A percentile compares a stretch with the other conserved stretches of the same genome.
Conservation (phyloP, 2,888 invertebrate genomes). For the Hyposoter didymator region DNA sequence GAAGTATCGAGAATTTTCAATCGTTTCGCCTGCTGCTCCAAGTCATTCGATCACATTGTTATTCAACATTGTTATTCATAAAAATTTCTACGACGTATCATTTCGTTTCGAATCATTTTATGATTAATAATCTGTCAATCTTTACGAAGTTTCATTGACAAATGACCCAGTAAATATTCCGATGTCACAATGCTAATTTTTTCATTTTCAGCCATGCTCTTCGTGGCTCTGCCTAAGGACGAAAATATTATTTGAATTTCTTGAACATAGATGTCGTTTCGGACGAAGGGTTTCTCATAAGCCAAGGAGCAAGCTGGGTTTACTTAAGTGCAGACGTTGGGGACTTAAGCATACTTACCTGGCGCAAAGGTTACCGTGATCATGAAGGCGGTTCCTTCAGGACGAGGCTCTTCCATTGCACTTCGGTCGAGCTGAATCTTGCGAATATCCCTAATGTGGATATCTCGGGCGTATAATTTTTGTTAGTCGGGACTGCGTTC, state of each 20-base stretch:
- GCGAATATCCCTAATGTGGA: slow-evolving; percentile 85
- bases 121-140: no score
- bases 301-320: not conserved
- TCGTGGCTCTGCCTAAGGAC: not conserved
- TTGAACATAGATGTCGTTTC: not conserved
- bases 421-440: slow-evolving; percentile 86
- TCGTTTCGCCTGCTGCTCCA: not conserved
- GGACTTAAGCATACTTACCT: slow-evolving; percentile 82
- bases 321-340: not conserved
- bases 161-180: no score
- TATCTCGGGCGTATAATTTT: slow-evolving; percentile 83
- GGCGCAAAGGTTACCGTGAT: slow-evolving; percentile 85
- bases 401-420: slow-evolving; percentile 87
- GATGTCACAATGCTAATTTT: no score
- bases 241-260: not conserved
- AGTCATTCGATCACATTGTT: not conserved
- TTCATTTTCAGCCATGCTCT: not conserved
- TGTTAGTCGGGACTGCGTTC: slow-evolving; percentile 62
- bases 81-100: not conserved
- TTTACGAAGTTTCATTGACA: no score
- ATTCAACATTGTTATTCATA: not conserved
- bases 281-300: not conserved
- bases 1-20: not conserved
- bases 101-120: no score
- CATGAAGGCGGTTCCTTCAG: slow-evolving; percentile 83